Evolutionary conservation across 2,113 vertebrate species (phyloP).

Genomic region (Sardina pilchardus): DNA sequence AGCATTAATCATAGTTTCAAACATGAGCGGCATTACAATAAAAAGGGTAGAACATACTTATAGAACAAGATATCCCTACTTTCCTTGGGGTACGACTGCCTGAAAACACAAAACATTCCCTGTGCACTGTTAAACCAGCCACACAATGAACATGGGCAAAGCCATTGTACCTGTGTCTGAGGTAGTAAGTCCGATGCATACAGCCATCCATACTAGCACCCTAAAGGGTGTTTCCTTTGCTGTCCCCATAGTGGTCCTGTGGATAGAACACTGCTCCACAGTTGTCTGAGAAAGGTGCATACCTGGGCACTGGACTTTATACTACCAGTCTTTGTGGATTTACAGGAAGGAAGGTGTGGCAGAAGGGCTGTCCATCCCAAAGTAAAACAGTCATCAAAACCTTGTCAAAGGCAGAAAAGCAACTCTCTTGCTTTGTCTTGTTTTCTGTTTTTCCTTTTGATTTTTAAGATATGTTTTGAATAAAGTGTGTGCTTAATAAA

Average conservation of each 20-base stretch:
- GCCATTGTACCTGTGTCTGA: constrained; percentile 45
- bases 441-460: background rate
- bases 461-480: background rate
- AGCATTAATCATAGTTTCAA: constrained; percentile 21
- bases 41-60: constrained; percentile 24
- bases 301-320: constrained; percentile 45
- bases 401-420: background rate
- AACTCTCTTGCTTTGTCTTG: background rate
- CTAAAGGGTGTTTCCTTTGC: constrained; percentile 11
- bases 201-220: constrained; percentile 42
- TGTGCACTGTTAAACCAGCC: background rate
- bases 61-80: constrained; percentile 20
- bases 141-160: background rate
- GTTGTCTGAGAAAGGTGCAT: constrained; percentile 21
- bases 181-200: constrained; percentile 34
- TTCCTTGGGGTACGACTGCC: background rate
- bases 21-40: constrained; percentile 16
- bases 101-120: background rate
- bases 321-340: constrained; percentile 33
- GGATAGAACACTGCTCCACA: constrained; percentile 33
- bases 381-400: background rate
- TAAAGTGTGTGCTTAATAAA: background rate
- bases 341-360: constrained; percentile 29
- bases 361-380: constrained; percentile 31
- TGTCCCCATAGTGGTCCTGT: constrained; percentile 47